A percentile compares a stretch with the other conserved stretches of the same genome.
phyloP scores from a whole-genome alignment of 2,797 vertebrate genomes.

The Melanotaenia parkinsoni region DNA sequence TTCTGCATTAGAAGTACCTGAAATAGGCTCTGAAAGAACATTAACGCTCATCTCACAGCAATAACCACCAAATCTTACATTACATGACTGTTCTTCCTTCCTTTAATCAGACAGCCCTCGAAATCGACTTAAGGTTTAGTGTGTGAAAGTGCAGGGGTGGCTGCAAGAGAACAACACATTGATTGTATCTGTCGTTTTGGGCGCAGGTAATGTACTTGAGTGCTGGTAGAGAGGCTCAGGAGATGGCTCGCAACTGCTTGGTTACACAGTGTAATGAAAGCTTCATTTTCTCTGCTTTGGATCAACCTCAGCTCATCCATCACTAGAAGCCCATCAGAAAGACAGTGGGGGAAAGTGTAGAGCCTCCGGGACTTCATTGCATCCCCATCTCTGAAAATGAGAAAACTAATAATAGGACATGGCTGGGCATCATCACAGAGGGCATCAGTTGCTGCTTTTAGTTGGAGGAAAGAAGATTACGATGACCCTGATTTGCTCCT shows the following conservation, averaged over 20 bases:
- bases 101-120: constrained; percentile 20
- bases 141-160: constrained; percentile 51
- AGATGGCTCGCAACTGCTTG: constrained; percentile 49
- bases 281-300: constrained; percentile 57
- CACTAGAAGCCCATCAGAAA: constrained; percentile 43
- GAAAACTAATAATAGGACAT: constrained; percentile 57
- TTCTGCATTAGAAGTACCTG: background rate
- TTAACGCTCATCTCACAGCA: constrained; percentile 29
- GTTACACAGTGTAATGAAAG: constrained; percentile 64
- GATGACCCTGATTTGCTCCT: constrained; percentile 6
- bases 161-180: constrained; percentile 44
- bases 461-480: background rate
- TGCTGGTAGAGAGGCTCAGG: constrained; percentile 33
- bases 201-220: constrained; percentile 53
- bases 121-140: constrained; percentile 56
- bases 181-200: constrained; percentile 53
- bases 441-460: constrained; percentile 34
- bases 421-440: constrained; percentile 25
- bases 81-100: constrained; percentile 21
- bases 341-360: constrained; percentile 16
- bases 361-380: constrained; percentile 39
- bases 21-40: constrained; percentile 22
- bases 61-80: constrained; percentile 28
- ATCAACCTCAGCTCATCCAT: constrained; percentile 60
- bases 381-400: constrained; percentile 51